Percentiles rank a stretch among this genome's conserved stretches.
These are phyloP conservation scores for Cantharis rufa DNA, from an alignment of 2,888 invertebrate species.

Conservation along the genomic window DNA sequence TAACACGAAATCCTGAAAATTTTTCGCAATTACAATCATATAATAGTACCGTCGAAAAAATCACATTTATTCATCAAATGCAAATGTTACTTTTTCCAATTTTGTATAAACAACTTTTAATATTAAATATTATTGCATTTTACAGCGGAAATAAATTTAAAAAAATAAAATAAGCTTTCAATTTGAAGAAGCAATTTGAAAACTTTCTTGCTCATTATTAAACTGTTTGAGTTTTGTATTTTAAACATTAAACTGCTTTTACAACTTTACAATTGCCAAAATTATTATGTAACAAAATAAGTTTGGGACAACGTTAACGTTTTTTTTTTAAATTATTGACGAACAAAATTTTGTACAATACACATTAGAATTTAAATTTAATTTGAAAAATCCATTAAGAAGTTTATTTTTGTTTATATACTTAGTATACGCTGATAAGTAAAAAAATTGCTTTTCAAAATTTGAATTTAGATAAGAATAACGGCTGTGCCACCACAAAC, in stretches of 20 bases:
- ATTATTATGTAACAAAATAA: background rate
- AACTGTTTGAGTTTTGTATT: background rate
- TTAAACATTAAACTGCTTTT: background rate
- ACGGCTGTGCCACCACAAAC: background rate
- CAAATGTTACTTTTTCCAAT: background rate
- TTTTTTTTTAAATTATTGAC: background rate
- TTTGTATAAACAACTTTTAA: background rate
- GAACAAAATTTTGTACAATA: background rate
- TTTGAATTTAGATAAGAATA: background rate
- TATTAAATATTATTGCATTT: background rate
- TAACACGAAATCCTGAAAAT: no score
- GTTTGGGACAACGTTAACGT: background rate
- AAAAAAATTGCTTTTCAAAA: background rate
- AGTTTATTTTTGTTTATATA: background rate
- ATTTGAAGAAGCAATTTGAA: background rate
- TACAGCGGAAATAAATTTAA: background rate
- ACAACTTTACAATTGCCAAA: background rate
- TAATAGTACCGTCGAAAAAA: background rate
- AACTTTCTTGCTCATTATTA: background rate
- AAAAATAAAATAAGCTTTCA: background rate
- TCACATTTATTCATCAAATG: background rate
- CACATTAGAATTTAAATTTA: background rate
- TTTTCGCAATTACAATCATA: no score
- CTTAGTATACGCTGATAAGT: background rate
- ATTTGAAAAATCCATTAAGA: background rate